Evolutionary conservation across 2,888 invertebrate genomes (phyloP).

Genomic region (Ichneumoninae sp.): DNA sequence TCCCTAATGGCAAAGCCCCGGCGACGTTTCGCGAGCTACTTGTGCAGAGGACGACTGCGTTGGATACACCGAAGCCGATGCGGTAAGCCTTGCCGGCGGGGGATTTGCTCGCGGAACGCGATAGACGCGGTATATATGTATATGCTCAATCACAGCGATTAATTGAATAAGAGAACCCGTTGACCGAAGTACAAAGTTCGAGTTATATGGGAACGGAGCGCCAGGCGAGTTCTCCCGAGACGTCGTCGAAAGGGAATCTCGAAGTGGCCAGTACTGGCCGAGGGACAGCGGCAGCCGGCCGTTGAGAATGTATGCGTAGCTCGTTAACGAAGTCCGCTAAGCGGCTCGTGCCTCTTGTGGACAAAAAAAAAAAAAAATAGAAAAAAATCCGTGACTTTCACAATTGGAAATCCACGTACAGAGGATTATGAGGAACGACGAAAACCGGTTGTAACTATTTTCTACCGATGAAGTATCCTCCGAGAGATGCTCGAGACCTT

Average conservation of each 20-base stretch:
- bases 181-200: background rate
- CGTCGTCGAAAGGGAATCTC: conserved; percentile 45
- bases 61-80: background rate
- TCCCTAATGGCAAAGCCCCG: conserved; percentile 17
- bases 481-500: conserved; percentile 48
- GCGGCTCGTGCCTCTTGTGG: conserved; percentile 10
- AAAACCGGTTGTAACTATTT: conserved; percentile 67
- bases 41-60: background rate
- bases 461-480: conserved; percentile 50
- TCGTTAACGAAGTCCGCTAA: conserved; percentile 52
- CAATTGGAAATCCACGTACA: conserved; percentile 67
- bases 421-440: conserved; percentile 50
- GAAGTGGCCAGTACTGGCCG: background rate
- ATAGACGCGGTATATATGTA: background rate
- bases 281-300: background rate
- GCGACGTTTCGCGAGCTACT: conserved; percentile 6
- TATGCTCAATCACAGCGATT: conserved; percentile 1
- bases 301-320: conserved; percentile 31
- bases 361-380: conserved; percentile 35
- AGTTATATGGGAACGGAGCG: background rate
- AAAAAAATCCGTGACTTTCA: conserved; percentile 64
- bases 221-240: conserved; percentile 13
- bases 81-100: background rate
- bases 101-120: conserved; percentile 7
- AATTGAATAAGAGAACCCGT: background rate